Evolutionary conservation across 2,797 vertebrate genomes (phyloP).

Genomic region (Anabacerthia variegaticeps): DNA sequence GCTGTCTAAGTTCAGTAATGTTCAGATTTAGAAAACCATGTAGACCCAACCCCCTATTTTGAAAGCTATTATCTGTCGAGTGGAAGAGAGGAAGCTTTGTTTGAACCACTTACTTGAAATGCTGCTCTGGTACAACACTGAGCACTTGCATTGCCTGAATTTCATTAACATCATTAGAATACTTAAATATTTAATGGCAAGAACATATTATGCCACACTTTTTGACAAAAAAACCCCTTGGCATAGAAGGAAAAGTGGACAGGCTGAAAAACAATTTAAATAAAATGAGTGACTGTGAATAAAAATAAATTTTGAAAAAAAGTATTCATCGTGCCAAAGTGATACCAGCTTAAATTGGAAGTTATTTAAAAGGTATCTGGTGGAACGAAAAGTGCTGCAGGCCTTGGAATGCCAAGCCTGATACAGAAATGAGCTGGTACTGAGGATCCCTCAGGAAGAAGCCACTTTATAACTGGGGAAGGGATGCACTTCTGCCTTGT

Average conservation of each 20-base stretch:
- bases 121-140: background rate
- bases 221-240: background rate
- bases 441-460: background rate
- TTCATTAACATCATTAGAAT: background rate
- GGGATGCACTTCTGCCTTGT: background rate
- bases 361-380: background rate
- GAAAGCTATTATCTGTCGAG: background rate
- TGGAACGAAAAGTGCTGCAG: background rate
- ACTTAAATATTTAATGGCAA: background rate
- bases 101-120: background rate
- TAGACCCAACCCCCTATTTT: background rate
- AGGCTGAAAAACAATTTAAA: background rate
- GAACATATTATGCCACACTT: background rate
- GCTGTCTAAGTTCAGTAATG: background rate
- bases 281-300: background rate
- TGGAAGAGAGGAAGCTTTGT: background rate
- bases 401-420: background rate
- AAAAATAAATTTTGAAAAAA: background rate
- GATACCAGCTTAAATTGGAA: background rate
- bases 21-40: background rate
- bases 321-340: background rate
- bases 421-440: background rate
- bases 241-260: background rate
- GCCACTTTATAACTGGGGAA: background rate
- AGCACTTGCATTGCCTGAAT: background rate